phyloP scores from a whole-genome alignment of 2,113 vertebrate genomes.

The cat (Felis catus) region DNA sequence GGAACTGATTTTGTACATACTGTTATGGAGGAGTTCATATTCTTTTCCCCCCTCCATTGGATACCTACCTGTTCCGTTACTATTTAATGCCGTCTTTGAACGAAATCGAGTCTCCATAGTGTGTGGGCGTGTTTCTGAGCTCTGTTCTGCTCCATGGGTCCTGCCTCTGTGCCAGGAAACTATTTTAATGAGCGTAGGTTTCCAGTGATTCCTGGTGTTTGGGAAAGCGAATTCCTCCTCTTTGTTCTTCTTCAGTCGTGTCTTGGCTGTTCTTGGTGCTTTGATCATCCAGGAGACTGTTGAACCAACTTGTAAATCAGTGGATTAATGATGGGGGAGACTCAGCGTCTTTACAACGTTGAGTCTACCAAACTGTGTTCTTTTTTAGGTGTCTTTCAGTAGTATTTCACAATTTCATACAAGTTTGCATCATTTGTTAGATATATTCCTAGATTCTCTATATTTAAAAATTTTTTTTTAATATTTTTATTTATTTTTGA shows the following conservation, averaged over 20 bases:
- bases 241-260: too few relatives aligned
- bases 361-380: neutral
- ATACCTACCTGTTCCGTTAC: neutral
- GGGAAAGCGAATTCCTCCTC: neutral
- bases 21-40: neutral
- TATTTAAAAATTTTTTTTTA: neutral
- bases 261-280: neutral
- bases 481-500: too few relatives aligned
- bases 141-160: accelerated
- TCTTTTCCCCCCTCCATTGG: too few relatives aligned
- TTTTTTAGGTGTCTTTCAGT: neutral
- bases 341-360: neutral
- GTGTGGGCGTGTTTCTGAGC: neutral
- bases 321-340: neutral
- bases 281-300: neutral
- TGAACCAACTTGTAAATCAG: neutral
- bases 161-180: neutral
- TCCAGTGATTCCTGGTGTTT: neutral
- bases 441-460: neutral
- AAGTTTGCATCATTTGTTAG: neutral
- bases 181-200: neutral
- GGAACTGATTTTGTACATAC: neutral
- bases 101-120: neutral
- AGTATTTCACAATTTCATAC: neutral
- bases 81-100: neutral